A percentile compares a stretch with the other conserved stretches of the same genome.
Conservation (phyloP, 1,140 invertebrate species). For the Nasonia giraulti region DNA sequence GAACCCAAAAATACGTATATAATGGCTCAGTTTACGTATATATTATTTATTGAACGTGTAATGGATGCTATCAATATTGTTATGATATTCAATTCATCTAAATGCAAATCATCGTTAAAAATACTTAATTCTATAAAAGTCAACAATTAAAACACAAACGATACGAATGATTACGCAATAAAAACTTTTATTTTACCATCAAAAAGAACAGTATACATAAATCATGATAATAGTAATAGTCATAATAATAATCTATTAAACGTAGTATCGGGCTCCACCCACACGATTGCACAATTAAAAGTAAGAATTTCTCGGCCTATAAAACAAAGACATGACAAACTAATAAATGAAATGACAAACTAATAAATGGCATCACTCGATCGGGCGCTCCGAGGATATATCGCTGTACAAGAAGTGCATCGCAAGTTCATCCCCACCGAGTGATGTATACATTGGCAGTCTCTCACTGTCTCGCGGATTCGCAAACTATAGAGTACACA, state of each 20-base stretch:
- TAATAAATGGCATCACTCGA: background rate
- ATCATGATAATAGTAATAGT: background rate
- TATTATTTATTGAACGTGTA: background rate
- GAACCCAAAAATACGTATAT: background rate
- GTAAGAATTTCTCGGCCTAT: background rate
- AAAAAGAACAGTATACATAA: background rate
- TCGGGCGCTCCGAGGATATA: background rate
- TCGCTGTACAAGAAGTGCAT: background rate
- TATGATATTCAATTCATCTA: no score
- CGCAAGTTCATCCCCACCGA: background rate
- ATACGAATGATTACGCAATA: background rate
- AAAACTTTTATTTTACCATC: constrained; percentile 22
- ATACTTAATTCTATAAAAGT: no score
- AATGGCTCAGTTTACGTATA: no score
- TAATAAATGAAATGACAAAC: background rate
- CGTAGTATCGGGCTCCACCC: constrained; percentile 7
- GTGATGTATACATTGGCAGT: constrained; percentile 28
- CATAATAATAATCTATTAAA: constrained; percentile 11
- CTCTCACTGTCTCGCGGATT: background rate
- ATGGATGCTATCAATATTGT: background rate
- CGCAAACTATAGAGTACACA: constrained; percentile 11
- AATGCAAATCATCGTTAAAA: no score
- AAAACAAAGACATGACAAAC: background rate
- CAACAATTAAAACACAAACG: background rate
- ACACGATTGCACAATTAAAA: constrained; percentile 28